Evolutionary conservation across 2,113 vertebrate species (phyloP), one percentile per base, ranked within the genome.

Genomic region (Nematolebias whitei): DNA sequence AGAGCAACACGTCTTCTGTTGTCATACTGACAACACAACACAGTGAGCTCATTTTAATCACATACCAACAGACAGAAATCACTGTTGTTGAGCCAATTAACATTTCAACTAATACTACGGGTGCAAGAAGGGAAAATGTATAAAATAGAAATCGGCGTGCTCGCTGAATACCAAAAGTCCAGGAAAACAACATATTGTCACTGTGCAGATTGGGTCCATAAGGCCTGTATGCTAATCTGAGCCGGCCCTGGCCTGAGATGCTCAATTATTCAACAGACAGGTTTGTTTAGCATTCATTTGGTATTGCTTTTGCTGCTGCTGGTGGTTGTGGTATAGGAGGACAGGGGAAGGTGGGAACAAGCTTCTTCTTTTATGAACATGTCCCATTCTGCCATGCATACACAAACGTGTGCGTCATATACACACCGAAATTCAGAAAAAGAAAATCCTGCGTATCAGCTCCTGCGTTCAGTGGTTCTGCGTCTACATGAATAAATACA

Each of bases 221-320:
- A 90, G 90, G 89, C 84, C 84, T 71, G 62, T 88, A 91, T 92
- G 91, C 84, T 91, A 90, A 92, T 92, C 64, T 12, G 67, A 78
- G 75, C 69, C 83, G 56, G 71, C 86, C 83, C 75, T 63, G 86
- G 86, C 84, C 86, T 49, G 74, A 88, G 84, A 76, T 69, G 60
- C 79, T 91, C 87, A 90, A 92, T 92, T 90, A 92, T 92, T 92
- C 90, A 92, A 76, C 85, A 90, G 85, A 81, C 85, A 87, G 89
- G 86, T 88, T 92, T 92, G 90, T 92, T 92, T 90, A 90, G 88
- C 84, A 92, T 92, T 90, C 88, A 90, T 80, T 71, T 75, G 80
- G 81, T 87, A 86, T 79, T 88, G 87, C 84, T 85, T 82, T 87
- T 86, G 85, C 71, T 74, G 77, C 70, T 72, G 63, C 63, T 76